Evolutionary conservation across 92 coral and sea anemone species (phyloP), one percentile per base, ranked within the genome.

Genomic region (Meandrina meandrites): DNA sequence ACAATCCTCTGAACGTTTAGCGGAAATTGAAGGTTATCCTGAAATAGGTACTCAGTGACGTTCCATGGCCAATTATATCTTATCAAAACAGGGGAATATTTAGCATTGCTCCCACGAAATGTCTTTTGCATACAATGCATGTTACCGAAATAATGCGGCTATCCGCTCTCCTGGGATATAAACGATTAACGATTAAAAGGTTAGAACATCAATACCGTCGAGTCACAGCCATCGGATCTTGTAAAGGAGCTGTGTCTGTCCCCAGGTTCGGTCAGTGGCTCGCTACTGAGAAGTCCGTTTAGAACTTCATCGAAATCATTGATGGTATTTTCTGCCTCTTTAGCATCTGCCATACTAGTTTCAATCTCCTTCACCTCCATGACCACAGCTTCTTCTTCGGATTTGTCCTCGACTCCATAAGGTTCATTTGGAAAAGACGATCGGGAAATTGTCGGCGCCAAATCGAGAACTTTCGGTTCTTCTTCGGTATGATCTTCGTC

Each of bases 391-490:
- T 85, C 88, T 6, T 85, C 88, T 64, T 85, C 88, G 27, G 81
- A 70, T 85, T 78, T 62, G 35, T 85, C 82, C 76, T 57, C 68
- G 67, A 66, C 82, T 62, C 88, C 88, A 53, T 90, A 92, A 37
- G 91, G 86, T 34, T 84, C 19, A 60, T 81, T 81, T 2, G 91
- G 81, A 57, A 83, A 89, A n/a, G 92, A 82, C 78, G 57, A 36
- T 60, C 80, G 87, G 75, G 66, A 36, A 73, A 47, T 37, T 9
- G 81, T 22, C 40, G 56, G 70, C 1, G 51, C 53, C 9, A 35
- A 21, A 30, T 79, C 51, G 35, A 47, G 79, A 56, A 36, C 16
- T 51, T 36, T 51, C 48, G 47, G 78, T 69, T 45, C 81, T 17
- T 76, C 58, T 22, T 85, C 82, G 28, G 81, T 32, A 60, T 16